These are phyloP conservation scores for Anas platyrhynchos DNA, from an alignment of 2,113 vertebrate genomes.

Conservation along the genomic window DNA sequence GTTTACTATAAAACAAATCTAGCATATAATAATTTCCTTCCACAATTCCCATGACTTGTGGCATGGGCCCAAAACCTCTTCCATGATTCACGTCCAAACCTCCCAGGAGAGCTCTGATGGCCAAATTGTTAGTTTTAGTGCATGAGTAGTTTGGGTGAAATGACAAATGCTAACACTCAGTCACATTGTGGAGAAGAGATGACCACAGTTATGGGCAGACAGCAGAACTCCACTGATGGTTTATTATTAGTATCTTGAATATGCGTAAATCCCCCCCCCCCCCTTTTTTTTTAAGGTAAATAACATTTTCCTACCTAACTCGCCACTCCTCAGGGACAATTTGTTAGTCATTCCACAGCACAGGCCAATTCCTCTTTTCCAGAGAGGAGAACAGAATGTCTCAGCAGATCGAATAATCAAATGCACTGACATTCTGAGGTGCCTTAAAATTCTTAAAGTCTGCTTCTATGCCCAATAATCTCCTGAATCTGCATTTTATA, in stretches of 20 bases:
- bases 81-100: slow-evolving; percentile 36
- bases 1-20: slow-evolving; percentile 63
- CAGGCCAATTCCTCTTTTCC: slow-evolving; percentile 52
- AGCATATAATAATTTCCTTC: slow-evolving; percentile 65
- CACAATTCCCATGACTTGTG: slow-evolving; percentile 62
- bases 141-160: slow-evolving; percentile 60
- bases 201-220: slow-evolving; percentile 29
- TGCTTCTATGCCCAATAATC: slow-evolving; percentile 18
- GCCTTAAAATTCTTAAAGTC: slow-evolving; percentile 20
- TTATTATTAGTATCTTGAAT: slow-evolving; percentile 57
- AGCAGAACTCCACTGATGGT: not conserved
- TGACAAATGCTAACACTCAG: slow-evolving; percentile 50
- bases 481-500: slow-evolving; percentile 65
- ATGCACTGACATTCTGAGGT: not conserved
- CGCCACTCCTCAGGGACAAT: slow-evolving; percentile 33
- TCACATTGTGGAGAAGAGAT: slow-evolving; percentile 17
- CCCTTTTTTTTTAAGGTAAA: slow-evolving; percentile 30
- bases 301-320: slow-evolving; percentile 69
- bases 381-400: slow-evolving; percentile 29
- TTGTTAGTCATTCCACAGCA: slow-evolving; percentile 63
- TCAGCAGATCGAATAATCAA: slow-evolving; percentile 29
- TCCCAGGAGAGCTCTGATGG: slow-evolving; percentile 32
- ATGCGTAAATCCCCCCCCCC: fast-evolving
- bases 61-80: slow-evolving; percentile 43
- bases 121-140: slow-evolving; percentile 36